Conservation (phyloP, 2,797 vertebrate species). For the Malacoctenus gilli region DNA sequence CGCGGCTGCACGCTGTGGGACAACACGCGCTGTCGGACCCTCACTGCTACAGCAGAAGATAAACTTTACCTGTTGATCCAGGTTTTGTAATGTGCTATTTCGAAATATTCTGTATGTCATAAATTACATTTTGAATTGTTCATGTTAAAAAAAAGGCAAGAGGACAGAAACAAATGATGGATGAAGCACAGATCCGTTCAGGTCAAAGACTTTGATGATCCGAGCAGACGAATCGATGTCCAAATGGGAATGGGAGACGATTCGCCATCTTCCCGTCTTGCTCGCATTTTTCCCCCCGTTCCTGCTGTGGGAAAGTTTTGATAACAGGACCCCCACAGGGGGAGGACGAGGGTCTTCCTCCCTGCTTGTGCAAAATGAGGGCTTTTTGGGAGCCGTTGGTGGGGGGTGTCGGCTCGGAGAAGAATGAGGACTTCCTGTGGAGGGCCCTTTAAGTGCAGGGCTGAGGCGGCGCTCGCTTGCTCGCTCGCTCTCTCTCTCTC, state of each 20-base stretch:
- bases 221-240: conserved; percentile 29
- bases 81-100: too few relatives aligned
- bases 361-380: conserved; percentile 61
- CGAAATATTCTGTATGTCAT: too few relatives aligned
- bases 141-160: too few relatives aligned
- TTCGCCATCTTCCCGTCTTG: conserved; percentile 41
- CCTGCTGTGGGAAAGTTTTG: conserved; percentile 73
- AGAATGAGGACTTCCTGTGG: conserved; percentile 75
- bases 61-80: too few relatives aligned
- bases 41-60: too few relatives aligned
- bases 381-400: conserved; percentile 74
- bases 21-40: too few relatives aligned
- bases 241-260: conserved; percentile 41
- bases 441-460: conserved; percentile 70
- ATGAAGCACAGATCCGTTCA: too few relatives aligned
- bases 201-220: conserved; percentile 34
- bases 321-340: conserved; percentile 65
- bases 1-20: too few relatives aligned
- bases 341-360: conserved; percentile 46
- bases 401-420: conserved; percentile 73
- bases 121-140: too few relatives aligned
- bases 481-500: conserved; percentile 11
- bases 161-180: too few relatives aligned
- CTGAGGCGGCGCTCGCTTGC: conserved; percentile 46
- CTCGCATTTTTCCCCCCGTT: conserved; percentile 65